phyloP scores from a whole-genome alignment of 1,140 invertebrate species.

The Sinella curviseta region DNA sequence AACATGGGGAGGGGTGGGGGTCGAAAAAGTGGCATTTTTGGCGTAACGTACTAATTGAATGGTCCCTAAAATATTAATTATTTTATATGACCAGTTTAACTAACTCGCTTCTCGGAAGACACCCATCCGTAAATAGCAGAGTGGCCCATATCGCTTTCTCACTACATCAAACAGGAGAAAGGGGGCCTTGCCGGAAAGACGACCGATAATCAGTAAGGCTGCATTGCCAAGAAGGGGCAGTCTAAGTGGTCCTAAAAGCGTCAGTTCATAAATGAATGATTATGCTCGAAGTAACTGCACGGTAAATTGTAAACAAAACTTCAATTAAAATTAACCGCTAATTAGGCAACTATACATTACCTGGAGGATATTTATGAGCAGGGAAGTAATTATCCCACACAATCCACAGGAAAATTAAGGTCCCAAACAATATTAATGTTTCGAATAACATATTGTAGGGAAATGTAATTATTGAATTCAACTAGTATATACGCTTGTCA shows the following conservation, averaged over 20 bases:
- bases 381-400: neutral
- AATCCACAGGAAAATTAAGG: neutral
- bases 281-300: neutral
- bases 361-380: neutral
- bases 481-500: no score
- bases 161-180: neutral
- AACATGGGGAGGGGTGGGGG: no score
- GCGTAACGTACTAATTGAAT: neutral
- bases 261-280: no score
- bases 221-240: neutral
- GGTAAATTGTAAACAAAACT: neutral
- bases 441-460: slow-evolving; percentile 1
- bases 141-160: neutral
- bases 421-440: neutral
- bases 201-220: neutral
- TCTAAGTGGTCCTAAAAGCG: neutral
- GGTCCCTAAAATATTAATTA: neutral
- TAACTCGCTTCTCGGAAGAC: neutral
- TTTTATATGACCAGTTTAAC: neutral
- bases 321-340: neutral
- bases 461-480: no score
- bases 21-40: no score
- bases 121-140: neutral
- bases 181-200: neutral
- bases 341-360: neutral